Percentiles rank a stretch among this genome's conserved stretches.
These are phyloP conservation scores for Ariolimax columbianus DNA, from an alignment of 2,888 invertebrate genomes.

Conservation along the genomic window DNA sequence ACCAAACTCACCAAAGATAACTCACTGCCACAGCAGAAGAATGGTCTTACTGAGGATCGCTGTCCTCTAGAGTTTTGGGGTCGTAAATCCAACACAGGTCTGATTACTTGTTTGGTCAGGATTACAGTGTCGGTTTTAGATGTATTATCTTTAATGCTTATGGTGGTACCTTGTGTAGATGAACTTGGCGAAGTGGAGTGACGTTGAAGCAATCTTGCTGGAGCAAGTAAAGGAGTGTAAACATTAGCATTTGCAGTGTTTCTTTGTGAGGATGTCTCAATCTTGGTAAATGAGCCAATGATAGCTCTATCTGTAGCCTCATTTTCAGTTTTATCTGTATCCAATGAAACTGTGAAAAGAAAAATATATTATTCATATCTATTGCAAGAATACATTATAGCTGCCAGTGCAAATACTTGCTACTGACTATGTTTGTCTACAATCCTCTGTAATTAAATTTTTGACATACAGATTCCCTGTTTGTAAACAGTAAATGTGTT, in stretches of 20 bases:
- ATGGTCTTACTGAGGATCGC: slow-evolving; percentile 70
- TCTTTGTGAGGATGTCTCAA: not conserved
- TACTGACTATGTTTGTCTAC: no score
- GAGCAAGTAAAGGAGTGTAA: slow-evolving; percentile 38
- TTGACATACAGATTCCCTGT: no score
- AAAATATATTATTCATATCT: no score
- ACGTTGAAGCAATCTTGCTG: not conserved
- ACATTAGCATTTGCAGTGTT: slow-evolving; percentile 20
- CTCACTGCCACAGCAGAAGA: slow-evolving; percentile 75
- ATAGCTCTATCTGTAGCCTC: not conserved
- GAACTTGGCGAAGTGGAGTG: not conserved
- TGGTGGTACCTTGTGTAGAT: not conserved
- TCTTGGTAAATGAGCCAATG: not conserved
- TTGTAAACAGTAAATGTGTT: no score
- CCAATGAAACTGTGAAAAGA: slow-evolving; percentile 10
- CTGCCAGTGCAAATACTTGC: not conserved
- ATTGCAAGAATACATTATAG: not conserved
- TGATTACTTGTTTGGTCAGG: slow-evolving; percentile 8
- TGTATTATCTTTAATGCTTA: not conserved
- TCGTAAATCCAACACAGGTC: not conserved
- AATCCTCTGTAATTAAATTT: no score
- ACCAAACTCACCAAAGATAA: slow-evolving; percentile 69
- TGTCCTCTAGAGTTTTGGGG: slow-evolving; percentile 54
- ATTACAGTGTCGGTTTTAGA: not conserved
- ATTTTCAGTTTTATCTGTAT: slow-evolving; percentile 6